Evolutionary conservation across 1,140 invertebrate genomes (phyloP).

Genomic region (Lasaia peninsularis): DNA sequence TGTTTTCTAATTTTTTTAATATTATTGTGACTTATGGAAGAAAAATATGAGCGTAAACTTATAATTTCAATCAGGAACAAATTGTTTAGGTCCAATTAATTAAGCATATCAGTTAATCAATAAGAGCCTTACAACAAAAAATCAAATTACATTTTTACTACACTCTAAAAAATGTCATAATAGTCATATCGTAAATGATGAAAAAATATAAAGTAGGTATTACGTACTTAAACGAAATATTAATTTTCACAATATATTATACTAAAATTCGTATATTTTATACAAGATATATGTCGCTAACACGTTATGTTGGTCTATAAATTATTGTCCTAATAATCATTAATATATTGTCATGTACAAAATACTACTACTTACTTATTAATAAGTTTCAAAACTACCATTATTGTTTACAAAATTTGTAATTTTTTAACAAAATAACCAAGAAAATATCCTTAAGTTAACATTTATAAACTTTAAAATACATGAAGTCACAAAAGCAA

Average conservation of each 20-base stretch:
- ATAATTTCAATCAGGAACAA: too few species aligned
- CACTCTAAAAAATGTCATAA: too few species aligned
- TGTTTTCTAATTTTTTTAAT: too few species aligned
- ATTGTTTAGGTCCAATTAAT: too few species aligned
- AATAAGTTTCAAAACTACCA: not conserved
- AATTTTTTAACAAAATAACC: slow-evolving; percentile 5
- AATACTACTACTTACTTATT: slow-evolving; percentile 1
- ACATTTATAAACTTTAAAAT: not conserved
- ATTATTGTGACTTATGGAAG: too few species aligned
- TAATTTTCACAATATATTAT: not conserved
- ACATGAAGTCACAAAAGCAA: not conserved
- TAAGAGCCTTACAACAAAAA: too few species aligned
- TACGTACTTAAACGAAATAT: not conserved
- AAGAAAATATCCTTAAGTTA: not conserved
- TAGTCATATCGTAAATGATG: too few species aligned
- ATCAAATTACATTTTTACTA: too few species aligned
- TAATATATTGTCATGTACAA: slow-evolving; percentile 13
- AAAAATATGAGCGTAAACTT: too few species aligned
- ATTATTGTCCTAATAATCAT: slow-evolving; percentile 13
- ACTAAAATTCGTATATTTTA: slow-evolving; percentile 14
- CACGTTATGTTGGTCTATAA: slow-evolving; percentile 17
- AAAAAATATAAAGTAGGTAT: not conserved
- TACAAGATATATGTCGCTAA: slow-evolving; percentile 10
- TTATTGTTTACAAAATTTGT: not conserved
- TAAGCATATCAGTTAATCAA: too few species aligned